A percentile compares a stretch with the other conserved stretches of the same genome.
Conservation (phyloP, 92 coral and sea anemone species). For the Epizoanthus ramosus region DNA sequence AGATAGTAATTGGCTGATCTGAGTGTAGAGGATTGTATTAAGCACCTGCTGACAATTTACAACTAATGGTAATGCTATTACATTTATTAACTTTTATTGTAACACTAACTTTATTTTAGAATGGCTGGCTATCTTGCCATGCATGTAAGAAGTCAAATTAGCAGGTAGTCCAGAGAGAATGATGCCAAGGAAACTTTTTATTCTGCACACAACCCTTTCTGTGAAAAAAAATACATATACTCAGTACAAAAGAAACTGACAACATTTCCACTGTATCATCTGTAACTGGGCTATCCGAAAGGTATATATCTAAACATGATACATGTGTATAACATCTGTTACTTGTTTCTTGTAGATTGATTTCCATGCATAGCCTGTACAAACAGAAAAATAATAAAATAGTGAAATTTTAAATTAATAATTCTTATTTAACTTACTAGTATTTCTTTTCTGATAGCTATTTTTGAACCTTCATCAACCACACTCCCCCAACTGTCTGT, state of each 20-base stretch:
- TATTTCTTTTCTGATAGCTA: constrained; percentile 8
- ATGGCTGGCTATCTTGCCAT: constrained; percentile 26
- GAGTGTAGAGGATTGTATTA: constrained; percentile 25
- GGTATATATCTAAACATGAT: constrained; percentile 16
- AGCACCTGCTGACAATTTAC: constrained; percentile 30
- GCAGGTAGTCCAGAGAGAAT: no score
- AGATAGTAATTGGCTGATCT: constrained; percentile 29
- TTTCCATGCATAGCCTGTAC: constrained; percentile 18
- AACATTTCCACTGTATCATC: no score
- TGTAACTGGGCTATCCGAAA: neutral
- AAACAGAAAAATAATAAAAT: constrained; percentile 13
- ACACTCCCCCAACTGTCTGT: constrained; percentile 14
- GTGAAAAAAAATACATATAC: no score
- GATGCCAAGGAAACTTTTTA: no score
- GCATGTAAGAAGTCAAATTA: no score
- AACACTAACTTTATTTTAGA: constrained; percentile 17
- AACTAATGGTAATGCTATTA: neutral
- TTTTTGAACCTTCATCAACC: neutral
- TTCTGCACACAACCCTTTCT: no score
- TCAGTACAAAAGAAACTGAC: no score
- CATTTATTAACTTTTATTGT: constrained; percentile 23
- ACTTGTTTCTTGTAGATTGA: constrained; percentile 11
- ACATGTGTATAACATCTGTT: neutral
- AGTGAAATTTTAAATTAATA: constrained; percentile 6
- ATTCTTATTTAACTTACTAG: constrained; percentile 14